phyloP scores from a whole-genome alignment of 2,797 vertebrate species.

The Acanthurus leucopareius region DNA sequence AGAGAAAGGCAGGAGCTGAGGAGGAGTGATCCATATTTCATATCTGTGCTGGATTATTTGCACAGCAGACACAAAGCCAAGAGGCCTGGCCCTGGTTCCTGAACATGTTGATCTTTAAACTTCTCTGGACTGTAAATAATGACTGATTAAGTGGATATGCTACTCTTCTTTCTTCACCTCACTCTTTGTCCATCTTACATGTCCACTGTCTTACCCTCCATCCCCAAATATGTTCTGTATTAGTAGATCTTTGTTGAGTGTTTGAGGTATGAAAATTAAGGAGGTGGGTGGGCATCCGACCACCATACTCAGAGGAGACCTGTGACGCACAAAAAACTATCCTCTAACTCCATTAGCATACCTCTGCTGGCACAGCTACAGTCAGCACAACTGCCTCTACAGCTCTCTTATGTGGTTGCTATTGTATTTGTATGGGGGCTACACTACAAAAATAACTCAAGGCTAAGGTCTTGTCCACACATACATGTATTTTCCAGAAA shows the following conservation, averaged over 20 bases:
- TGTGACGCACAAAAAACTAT: constrained; percentile 72
- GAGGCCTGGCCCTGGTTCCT: constrained; percentile 78
- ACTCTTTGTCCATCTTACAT: constrained; percentile 56
- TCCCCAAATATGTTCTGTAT: constrained; percentile 80
- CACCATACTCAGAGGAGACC: constrained; percentile 63
- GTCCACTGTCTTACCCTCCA: constrained; percentile 60
- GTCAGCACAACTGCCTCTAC: constrained; percentile 29
- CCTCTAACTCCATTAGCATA: constrained; percentile 73
- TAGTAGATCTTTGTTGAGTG: constrained; percentile 75
- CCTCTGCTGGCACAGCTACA: constrained; percentile 62
- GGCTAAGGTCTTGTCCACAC: constrained; percentile 9
- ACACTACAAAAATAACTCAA: constrained; percentile 34
- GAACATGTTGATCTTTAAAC: constrained; percentile 79
- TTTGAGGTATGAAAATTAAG: constrained; percentile 68
- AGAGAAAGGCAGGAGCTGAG: not conserved
- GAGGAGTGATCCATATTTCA: constrained; percentile 68
- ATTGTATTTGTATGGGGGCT: constrained; percentile 37
- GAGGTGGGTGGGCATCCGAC: constrained; percentile 64
- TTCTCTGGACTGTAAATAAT: constrained; percentile 79
- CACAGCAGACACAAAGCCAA: constrained; percentile 81
- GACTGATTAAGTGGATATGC: constrained; percentile 76
- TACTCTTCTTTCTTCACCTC: constrained; percentile 29
- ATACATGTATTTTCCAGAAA: no score
- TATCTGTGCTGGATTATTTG: constrained; percentile 82
- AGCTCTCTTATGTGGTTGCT: constrained; percentile 55